Evolutionary conservation across 2,888 invertebrate genomes (phyloP).

Genomic region (Neria commutata): DNA sequence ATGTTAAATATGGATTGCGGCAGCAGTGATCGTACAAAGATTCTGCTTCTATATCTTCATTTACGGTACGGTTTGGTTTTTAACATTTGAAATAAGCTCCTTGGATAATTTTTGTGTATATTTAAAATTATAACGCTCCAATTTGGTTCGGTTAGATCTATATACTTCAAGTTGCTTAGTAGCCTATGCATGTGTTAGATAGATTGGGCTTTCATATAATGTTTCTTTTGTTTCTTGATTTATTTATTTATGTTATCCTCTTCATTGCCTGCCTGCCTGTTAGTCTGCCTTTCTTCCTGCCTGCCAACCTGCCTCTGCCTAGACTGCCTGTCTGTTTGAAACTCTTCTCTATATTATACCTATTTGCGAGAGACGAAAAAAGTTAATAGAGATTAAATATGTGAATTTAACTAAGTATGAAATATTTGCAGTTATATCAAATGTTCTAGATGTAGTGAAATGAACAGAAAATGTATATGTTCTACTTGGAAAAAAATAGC

Average conservation of each 20-base stretch:
- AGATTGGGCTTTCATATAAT: not conserved
- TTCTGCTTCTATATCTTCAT: too few species aligned
- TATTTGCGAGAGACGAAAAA: constrained; percentile 57
- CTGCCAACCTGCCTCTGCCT: constrained; percentile 49
- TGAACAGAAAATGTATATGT: constrained; percentile 15
- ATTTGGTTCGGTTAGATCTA: not conserved
- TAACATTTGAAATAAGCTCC: constrained; percentile 2
- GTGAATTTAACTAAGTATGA: constrained; percentile 17
- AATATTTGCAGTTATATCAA: constrained; percentile 17
- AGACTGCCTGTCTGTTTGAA: constrained; percentile 47
- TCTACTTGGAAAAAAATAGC: not conserved
- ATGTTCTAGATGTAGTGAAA: constrained; percentile 22
- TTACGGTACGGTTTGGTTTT: not conserved
- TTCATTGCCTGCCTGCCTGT: constrained; percentile 46
- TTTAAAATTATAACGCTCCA: not conserved
- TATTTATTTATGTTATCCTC: constrained; percentile 12
- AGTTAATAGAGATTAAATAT: constrained; percentile 41
- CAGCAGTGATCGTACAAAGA: constrained; percentile 6
- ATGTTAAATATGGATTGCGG: constrained; percentile 7
- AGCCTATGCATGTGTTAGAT: not conserved
- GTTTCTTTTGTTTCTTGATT: constrained; percentile 19
- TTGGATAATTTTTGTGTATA: constrained; percentile 12
- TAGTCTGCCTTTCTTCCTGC: constrained; percentile 46
- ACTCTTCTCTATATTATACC: constrained; percentile 54
- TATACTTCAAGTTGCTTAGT: not conserved